Conservation (phyloP, 2,113 vertebrate species). For the Rhodinocichla rosea region DNA sequence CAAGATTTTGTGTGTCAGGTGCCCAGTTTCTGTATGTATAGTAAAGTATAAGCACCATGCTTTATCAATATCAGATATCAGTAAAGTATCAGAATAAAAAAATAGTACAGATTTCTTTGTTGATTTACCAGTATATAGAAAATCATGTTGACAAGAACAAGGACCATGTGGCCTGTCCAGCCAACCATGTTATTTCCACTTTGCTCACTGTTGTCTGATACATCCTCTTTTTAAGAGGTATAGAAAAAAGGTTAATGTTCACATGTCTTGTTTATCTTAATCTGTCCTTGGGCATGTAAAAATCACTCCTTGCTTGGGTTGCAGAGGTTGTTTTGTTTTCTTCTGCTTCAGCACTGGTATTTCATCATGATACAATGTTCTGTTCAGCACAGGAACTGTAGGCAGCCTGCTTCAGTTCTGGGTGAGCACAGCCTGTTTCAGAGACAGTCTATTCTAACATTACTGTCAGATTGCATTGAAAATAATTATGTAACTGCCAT, state of each 20-base stretch:
- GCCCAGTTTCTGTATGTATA: background rate
- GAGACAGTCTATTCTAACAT: background rate
- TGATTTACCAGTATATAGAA: background rate
- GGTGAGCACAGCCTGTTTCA: slow-evolving; percentile 18
- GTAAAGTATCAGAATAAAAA: background rate
- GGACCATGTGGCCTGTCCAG: background rate
- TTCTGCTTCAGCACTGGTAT: background rate
- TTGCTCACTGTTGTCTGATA: background rate
- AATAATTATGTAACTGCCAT: slow-evolving; percentile 48
- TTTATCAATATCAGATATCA: background rate
- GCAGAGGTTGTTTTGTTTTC: background rate
- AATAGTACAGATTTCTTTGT: background rate
- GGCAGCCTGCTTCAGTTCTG: background rate
- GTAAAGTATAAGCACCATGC: background rate
- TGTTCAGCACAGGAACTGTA: background rate
- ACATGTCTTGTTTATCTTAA: background rate
- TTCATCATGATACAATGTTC: background rate
- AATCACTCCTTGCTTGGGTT: background rate
- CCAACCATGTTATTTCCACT: background rate
- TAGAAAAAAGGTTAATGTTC: background rate
- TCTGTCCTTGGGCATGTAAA: background rate
- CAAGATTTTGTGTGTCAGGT: background rate
- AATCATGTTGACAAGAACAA: background rate
- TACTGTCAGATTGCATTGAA: slow-evolving; percentile 1
- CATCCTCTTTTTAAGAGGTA: background rate